Percentiles rank a stretch among this genome's conserved stretches.
Conservation (phyloP, 2,888 invertebrate genomes). For the Zelleria hepariella region DNA sequence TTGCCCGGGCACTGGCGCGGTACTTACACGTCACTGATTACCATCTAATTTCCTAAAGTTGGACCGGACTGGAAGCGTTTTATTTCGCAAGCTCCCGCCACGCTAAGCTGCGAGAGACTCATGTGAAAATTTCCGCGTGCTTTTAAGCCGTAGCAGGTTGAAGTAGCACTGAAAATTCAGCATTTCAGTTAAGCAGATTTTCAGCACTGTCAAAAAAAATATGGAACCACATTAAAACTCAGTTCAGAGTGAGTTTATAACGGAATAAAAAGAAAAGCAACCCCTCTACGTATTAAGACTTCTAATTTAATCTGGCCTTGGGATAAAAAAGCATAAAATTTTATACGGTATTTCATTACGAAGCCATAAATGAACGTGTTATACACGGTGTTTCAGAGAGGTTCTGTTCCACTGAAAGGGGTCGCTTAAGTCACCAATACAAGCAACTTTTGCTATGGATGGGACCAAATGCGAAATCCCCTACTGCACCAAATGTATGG, state of each 20-base stretch:
- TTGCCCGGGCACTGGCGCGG: not conserved
- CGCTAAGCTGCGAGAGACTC: not conserved
- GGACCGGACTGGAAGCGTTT: not conserved
- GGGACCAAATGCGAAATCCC: no score
- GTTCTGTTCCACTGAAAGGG: no score
- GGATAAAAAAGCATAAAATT: not conserved
- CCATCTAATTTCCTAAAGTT: not conserved
- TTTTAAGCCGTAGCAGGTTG: not conserved
- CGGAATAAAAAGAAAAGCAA: not conserved
- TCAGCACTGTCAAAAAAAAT: not conserved
- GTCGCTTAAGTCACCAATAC: no score
- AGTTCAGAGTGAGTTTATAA: not conserved
- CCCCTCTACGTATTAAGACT: not conserved
- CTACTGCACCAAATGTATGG: no score
- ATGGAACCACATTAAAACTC: not conserved
- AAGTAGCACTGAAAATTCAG: not conserved
- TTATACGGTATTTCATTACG: not conserved
- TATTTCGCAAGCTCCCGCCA: not conserved
- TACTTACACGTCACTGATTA: not conserved
- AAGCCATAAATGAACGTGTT: not conserved
- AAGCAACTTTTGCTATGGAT: no score
- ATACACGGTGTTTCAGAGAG: no score
- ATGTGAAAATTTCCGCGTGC: not conserved
- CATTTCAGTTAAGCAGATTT: not conserved
- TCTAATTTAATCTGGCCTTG: not conserved